phyloP scores from a whole-genome alignment of 2,888 invertebrate genomes.

The Agriopis aurantiaria region DNA sequence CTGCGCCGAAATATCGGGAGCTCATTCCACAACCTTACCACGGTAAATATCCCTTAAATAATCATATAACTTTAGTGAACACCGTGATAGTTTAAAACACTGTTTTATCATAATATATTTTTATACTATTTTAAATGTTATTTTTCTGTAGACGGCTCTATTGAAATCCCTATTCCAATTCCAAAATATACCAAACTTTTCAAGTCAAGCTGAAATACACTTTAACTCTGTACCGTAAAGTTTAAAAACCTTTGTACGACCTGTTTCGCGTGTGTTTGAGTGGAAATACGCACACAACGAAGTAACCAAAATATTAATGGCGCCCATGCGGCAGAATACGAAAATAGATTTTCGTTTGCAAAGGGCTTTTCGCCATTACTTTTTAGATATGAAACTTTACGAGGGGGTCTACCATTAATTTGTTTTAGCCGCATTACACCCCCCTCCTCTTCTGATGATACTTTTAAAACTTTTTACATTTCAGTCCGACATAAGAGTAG shows the following conservation, averaged over 20 bases:
- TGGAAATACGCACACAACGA: slow-evolving; percentile 52
- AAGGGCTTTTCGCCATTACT: slow-evolving; percentile 16
- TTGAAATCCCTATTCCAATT: slow-evolving; percentile 48
- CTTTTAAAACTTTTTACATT: too few relatives aligned
- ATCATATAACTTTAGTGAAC: too few relatives aligned
- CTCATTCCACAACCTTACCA: too few relatives aligned
- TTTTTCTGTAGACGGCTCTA: background rate
- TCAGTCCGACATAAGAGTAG: too few relatives aligned
- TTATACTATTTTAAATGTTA: background rate
- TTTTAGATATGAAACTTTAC: background rate
- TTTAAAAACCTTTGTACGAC: slow-evolving; percentile 36
- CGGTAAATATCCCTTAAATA: too few relatives aligned
- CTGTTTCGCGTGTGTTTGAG: slow-evolving; percentile 44
- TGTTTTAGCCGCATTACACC: too few relatives aligned
- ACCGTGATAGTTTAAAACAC: too few relatives aligned
- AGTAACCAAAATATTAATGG: slow-evolving; percentile 72
- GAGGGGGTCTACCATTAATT: too few relatives aligned
- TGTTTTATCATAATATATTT: too few relatives aligned
- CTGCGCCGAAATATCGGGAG: too few relatives aligned
- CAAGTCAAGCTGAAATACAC: slow-evolving; percentile 41
- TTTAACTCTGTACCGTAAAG: slow-evolving; percentile 20
- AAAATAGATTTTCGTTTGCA: slow-evolving; percentile 65
- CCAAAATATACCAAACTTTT: slow-evolving; percentile 57
- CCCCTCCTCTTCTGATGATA: too few relatives aligned
- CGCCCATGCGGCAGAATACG: slow-evolving; percentile 41